phyloP scores from a whole-genome alignment of 2,888 invertebrate genomes.

The Torymus tubicola region DNA sequence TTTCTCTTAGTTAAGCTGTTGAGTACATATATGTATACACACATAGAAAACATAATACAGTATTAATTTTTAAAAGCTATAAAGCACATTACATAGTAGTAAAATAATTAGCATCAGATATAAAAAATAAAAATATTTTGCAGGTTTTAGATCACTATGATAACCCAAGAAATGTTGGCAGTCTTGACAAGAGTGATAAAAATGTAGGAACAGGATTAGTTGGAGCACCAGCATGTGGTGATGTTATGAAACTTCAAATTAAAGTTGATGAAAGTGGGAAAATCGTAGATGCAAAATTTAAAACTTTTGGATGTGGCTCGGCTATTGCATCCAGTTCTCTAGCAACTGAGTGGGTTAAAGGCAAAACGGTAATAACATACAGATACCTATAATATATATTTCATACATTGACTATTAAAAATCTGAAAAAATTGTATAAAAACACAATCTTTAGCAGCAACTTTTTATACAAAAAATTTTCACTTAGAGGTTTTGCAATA shows the following conservation, averaged over 20 bases:
- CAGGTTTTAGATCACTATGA: slow-evolving; percentile 99
- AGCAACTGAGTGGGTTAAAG: slow-evolving; percentile 98
- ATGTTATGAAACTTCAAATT: slow-evolving; percentile 99
- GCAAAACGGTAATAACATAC: slow-evolving; percentile 83
- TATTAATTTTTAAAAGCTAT: too few relatives aligned
- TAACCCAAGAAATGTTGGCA: slow-evolving; percentile 98
- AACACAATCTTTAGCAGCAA: too few relatives aligned
- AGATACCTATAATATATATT: slow-evolving; percentile 32
- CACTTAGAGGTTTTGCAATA: too few relatives aligned
- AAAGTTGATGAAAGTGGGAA: slow-evolving; percentile 96
- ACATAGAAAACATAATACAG: too few relatives aligned
- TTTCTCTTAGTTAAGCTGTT: too few relatives aligned
- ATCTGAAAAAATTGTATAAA: too few relatives aligned
- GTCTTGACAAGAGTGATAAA: slow-evolving; percentile 94
- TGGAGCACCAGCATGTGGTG: slow-evolving; percentile 99
- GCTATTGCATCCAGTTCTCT: slow-evolving; percentile 98
- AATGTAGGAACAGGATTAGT: slow-evolving; percentile 98
- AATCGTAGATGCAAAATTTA: slow-evolving; percentile 99
- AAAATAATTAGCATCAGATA: too few relatives aligned
- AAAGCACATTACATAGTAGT: too few relatives aligned
- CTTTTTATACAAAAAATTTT: too few relatives aligned
- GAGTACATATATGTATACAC: too few relatives aligned
- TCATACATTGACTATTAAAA: background rate
- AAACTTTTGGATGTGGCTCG: slow-evolving; percentile 99
- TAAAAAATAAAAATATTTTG: slow-evolving; percentile 53